Evolutionary conservation across 2,797 vertebrate genomes (phyloP), one percentile per base, ranked within the genome.

Genomic region (Sebastes goodei): DNA sequence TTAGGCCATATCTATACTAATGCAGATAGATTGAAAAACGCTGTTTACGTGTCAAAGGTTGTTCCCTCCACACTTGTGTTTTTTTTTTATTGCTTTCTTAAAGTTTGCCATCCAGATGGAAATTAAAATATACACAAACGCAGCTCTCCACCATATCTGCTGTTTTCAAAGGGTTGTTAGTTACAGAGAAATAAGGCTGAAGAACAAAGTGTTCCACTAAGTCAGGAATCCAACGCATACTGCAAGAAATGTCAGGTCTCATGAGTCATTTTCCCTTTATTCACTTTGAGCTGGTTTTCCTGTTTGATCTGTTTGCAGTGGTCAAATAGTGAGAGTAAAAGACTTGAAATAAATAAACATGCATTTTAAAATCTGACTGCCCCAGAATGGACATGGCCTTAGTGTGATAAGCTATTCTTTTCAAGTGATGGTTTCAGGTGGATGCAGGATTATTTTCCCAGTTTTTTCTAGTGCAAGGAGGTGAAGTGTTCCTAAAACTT

Each of bases 271-370:
- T 59, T 33, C 56, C 20, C 52, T 57, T 65, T 53, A 72, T 76
- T 73, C 60, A 32, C 64, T 62, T 57, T 42, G 27, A 62, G 38
- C n/a, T 56, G 11, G 3, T 57, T 74, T 61, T 81, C 14, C 11
- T 17, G n/a, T 70, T 80, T 79, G 21, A 83, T 68, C 30, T 7
- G 49, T 56, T 75, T 61, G 69, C 4, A 20, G 55, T 61, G 7
- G 12, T 72, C 33, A 72, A 42, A 80, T 12, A 55, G n/a, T 25
- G 20, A 62, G 17, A 25, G 25, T 57, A 56, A 67, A 67, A 62
- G 8, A 79, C 60, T 2, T 4, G 2, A 21, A 35, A 52, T 10
- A 21, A 20, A 38, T 32, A 15, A 75, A 65, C n/a, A 59, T 20
- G 14, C 5, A 38, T 46, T 78, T 71, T 25, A 29, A 12, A 27